Evolutionary conservation across 2,113 vertebrate genomes (phyloP).

Genomic region (Marmota flaviventris): DNA sequence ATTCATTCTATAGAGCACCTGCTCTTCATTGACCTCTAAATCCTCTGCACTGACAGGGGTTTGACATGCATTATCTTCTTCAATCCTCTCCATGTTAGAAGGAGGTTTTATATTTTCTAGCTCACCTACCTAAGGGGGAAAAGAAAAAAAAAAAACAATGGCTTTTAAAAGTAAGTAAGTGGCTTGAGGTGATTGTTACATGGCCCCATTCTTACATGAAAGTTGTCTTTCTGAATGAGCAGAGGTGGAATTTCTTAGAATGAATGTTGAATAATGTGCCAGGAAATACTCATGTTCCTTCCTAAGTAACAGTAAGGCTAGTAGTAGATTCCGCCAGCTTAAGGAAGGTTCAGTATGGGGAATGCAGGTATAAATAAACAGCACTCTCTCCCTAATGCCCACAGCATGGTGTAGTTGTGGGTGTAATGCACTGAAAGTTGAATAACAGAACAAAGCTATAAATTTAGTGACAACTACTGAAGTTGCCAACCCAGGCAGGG

Average conservation of each 20-base stretch:
- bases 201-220: background rate
- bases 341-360: background rate
- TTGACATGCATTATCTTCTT: background rate
- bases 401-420: background rate
- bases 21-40: background rate
- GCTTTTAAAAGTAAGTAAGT: background rate
- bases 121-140: background rate
- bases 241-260: background rate
- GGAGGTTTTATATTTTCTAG: background rate
- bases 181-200: background rate
- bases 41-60: background rate
- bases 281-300: background rate
- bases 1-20: background rate
- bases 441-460: background rate
- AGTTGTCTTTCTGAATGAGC: background rate
- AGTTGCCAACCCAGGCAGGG: background rate
- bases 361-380: background rate
- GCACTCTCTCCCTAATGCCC: rapidly evolving
- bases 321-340: background rate
- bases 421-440: background rate
- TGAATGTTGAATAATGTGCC: background rate
- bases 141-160: background rate
- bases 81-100: background rate
- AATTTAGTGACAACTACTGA: background rate
- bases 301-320: background rate